Conservation (phyloP, 2,797 vertebrate genomes). For the Arrhamphus sclerolepis region DNA sequence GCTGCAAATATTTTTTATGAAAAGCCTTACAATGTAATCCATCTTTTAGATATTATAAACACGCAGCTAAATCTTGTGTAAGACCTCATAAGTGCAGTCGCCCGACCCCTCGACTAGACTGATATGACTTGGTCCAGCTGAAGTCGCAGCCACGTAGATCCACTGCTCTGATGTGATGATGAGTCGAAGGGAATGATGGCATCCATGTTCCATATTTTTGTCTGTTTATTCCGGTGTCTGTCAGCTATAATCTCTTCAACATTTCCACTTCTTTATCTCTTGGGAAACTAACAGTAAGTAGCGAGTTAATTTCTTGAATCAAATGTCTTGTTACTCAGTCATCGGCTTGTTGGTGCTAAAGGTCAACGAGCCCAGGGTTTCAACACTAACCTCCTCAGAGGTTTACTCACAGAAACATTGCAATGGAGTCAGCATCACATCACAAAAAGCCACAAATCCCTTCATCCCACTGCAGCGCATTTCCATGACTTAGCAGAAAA, state of each 20-base stretch:
- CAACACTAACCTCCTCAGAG: slow-evolving; percentile 33
- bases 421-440: slow-evolving; percentile 60
- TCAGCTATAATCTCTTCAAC: slow-evolving; percentile 23
- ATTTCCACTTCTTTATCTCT: slow-evolving; percentile 53
- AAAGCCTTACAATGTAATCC: slow-evolving; percentile 2
- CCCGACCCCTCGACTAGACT: background rate
- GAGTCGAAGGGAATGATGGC: slow-evolving; percentile 28
- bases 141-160: too few species aligned
- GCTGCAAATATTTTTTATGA: slow-evolving; percentile 35
- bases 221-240: background rate
- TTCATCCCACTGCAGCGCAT: slow-evolving; percentile 42
- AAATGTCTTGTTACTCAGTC: slow-evolving; percentile 47
- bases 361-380: slow-evolving; percentile 36
- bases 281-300: slow-evolving; percentile 30
- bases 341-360: slow-evolving; percentile 54
- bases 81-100: slow-evolving; percentile 33
- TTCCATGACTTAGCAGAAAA: slow-evolving; percentile 71
- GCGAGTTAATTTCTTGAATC: slow-evolving; percentile 43
- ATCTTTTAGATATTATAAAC: slow-evolving; percentile 22
- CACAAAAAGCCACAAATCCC: slow-evolving; percentile 27
- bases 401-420: slow-evolving; percentile 53
- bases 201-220: slow-evolving; percentile 41
- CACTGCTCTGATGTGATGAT: slow-evolving; percentile 6
- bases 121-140: too few species aligned
- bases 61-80: background rate